phyloP scores from a whole-genome alignment of 1,140 invertebrate genomes.

The Spodoptera litura region DNA sequence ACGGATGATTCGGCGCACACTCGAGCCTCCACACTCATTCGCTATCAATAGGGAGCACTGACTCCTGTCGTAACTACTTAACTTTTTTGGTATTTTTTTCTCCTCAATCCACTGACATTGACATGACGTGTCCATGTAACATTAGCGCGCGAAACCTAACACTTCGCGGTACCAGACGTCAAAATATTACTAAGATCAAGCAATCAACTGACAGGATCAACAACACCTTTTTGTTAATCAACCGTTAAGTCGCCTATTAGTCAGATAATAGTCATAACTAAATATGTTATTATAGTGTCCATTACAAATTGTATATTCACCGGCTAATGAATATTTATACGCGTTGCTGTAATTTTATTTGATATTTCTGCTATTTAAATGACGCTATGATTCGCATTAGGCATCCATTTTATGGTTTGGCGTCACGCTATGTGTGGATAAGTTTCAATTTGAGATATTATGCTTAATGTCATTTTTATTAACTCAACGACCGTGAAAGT shows the following conservation, averaged over 20 bases:
- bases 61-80: conserved; percentile 58
- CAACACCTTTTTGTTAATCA: conserved; percentile 47
- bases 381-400: neutral
- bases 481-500: too few relatives aligned
- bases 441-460: neutral
- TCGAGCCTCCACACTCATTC: conserved; percentile 7
- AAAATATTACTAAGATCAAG: conserved; percentile 51
- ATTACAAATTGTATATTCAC: conserved; percentile 23
- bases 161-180: conserved; percentile 50
- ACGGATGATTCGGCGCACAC: conserved; percentile 20
- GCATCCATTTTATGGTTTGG: neutral
- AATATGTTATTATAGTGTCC: conserved; percentile 44
- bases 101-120: conserved; percentile 61
- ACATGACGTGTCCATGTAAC: conserved; percentile 62
- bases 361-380: conserved; percentile 33
- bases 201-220: conserved; percentile 48
- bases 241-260: conserved; percentile 51
- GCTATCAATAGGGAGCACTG: conserved; percentile 50
- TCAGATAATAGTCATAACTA: conserved; percentile 41
- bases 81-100: conserved; percentile 61
- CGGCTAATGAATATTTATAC: conserved; percentile 38
- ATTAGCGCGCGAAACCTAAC: conserved; percentile 64
- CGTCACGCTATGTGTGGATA: conserved; percentile 11
- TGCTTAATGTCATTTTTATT: neutral
- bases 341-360: neutral